Percentiles rank a stretch among this genome's conserved stretches.
These are phyloP conservation scores for Acleris laterana DNA, from an alignment of 2,888 invertebrate genomes.

Conservation along the genomic window DNA sequence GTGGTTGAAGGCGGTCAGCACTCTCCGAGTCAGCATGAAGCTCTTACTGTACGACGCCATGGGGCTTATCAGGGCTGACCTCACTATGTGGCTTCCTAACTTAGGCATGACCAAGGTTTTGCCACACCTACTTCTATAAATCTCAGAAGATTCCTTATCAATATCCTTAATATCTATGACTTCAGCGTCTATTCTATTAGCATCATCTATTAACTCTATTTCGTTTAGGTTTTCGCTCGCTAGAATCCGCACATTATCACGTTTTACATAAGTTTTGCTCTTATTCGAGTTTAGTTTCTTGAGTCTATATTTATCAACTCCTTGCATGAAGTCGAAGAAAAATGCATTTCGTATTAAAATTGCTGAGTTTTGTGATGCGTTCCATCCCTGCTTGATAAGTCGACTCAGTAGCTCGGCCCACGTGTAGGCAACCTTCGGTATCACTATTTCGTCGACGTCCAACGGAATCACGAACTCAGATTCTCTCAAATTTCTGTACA, in stretches of 20 bases:
- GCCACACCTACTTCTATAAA: slow-evolving; percentile 62
- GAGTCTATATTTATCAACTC: slow-evolving; percentile 52
- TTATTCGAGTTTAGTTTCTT: slow-evolving; percentile 48
- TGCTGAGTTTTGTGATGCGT: slow-evolving; percentile 81
- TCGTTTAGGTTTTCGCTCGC: slow-evolving; percentile 53
- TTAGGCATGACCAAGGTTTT: slow-evolving; percentile 63
- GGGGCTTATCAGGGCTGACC: slow-evolving; percentile 85
- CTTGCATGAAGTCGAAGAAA: slow-evolving; percentile 85
- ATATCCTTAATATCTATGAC: slow-evolving; percentile 56
- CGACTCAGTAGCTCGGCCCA: slow-evolving; percentile 85
- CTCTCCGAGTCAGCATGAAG: slow-evolving; percentile 86
- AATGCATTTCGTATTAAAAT: slow-evolving; percentile 88
- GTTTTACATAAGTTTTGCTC: slow-evolving; percentile 67
- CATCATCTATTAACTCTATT: slow-evolving; percentile 62
- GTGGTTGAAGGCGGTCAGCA: slow-evolving; percentile 90
- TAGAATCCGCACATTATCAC: slow-evolving; percentile 73
- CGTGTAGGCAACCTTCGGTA: slow-evolving; percentile 85
- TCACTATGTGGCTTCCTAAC: slow-evolving; percentile 75
- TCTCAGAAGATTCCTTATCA: slow-evolving; percentile 47
- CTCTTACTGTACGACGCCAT: slow-evolving; percentile 89
- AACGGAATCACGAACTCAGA: slow-evolving; percentile 88
- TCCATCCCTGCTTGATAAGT: slow-evolving; percentile 68
- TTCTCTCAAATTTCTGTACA: slow-evolving; percentile 87
- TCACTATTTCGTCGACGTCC: slow-evolving; percentile 89
- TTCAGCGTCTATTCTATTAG: slow-evolving; percentile 56